Conservation (phyloP, 92 coral and sea anemone genomes). For the Pocillopora meandrina region DNA sequence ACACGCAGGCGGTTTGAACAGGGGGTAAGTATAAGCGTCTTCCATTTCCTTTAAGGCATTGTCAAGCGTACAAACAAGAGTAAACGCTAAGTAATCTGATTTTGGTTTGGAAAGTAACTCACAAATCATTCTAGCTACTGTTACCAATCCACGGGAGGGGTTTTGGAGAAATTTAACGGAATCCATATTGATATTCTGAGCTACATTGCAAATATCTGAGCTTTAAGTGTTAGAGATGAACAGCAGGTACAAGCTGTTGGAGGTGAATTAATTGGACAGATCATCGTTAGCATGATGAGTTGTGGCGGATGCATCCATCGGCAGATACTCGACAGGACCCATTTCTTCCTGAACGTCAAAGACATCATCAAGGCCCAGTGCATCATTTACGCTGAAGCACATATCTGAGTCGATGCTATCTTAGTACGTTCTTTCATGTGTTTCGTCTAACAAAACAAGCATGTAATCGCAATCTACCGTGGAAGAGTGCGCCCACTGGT, state of each 20-base stretch:
- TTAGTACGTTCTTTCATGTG: not conserved
- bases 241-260: not conserved
- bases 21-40: not conserved
- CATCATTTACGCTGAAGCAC: not conserved
- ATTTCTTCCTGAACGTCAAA: slow-evolving; percentile 29
- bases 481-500: not conserved
- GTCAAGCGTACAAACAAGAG: slow-evolving; percentile 30
- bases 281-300: not conserved
- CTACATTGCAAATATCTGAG: not conserved
- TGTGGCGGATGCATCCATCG: not conserved
- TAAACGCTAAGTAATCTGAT: slow-evolving; percentile 23
- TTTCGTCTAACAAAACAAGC: not conserved
- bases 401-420: slow-evolving; percentile 11
- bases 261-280: not conserved
- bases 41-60: slow-evolving; percentile 36
- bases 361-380: slow-evolving; percentile 8
- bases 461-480: not conserved
- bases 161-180: not conserved
- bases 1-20: not conserved
- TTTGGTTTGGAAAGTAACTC: slow-evolving; percentile 28
- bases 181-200: slow-evolving; percentile 5
- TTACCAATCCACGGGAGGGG: slow-evolving; percentile 21
- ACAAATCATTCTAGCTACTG: slow-evolving; percentile 25
- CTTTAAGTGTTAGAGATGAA: not conserved
- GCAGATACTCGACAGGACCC: not conserved